phyloP scores from a whole-genome alignment of 1,140 invertebrate species.

The Aleiodes sp. region DNA sequence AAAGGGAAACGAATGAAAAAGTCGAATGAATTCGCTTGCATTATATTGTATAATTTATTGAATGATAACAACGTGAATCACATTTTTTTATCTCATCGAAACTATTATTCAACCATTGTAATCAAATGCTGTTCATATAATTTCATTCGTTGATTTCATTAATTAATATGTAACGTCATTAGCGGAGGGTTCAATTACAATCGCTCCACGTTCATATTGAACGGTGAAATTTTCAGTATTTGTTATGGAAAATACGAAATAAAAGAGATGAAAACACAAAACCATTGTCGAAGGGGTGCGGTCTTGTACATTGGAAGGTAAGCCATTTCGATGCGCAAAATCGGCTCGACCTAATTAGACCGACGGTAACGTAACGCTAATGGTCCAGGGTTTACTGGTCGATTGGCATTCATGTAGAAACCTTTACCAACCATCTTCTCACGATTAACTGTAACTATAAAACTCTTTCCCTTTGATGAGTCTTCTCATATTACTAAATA shows the following conservation, averaged over 20 bases:
- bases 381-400: conserved; percentile 26
- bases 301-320: conserved; percentile 20
- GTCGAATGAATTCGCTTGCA: too few relatives aligned
- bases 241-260: not conserved
- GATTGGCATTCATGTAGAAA: conserved; percentile 30
- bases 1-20: too few relatives aligned
- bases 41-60: too few relatives aligned
- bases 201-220: too few relatives aligned
- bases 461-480: not conserved
- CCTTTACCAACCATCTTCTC: conserved; percentile 17
- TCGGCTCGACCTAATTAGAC: conserved; percentile 31
- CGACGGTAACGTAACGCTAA: conserved; percentile 24
- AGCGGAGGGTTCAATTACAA: too few relatives aligned
- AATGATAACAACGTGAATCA: too few relatives aligned
- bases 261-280: conserved; percentile 4
- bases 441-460: conserved; percentile 2
- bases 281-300: not conserved
- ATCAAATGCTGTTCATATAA: too few relatives aligned
- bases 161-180: too few relatives aligned
- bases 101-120: too few relatives aligned
- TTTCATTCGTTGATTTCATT: too few relatives aligned
- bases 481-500: not conserved
- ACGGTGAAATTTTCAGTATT: too few relatives aligned
- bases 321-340: conserved; percentile 31
- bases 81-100: too few relatives aligned